phyloP scores from a whole-genome alignment of 2,888 invertebrate genomes.

The Amphimallon solstitiale region DNA sequence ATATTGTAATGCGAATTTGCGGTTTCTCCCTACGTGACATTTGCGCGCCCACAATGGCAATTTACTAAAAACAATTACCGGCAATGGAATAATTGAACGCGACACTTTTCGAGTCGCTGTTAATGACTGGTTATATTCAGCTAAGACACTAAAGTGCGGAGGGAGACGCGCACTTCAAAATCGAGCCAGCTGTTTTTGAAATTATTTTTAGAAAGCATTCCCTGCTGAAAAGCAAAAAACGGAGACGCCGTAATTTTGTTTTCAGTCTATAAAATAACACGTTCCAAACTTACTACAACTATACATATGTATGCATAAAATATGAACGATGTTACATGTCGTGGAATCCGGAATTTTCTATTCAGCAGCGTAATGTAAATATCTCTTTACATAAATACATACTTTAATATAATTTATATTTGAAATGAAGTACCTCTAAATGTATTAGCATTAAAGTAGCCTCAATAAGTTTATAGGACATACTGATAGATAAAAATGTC shows the following conservation, averaged over 20 bases:
- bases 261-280: background rate
- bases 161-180: conserved; percentile 15
- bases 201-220: conserved; percentile 31
- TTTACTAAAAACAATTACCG: conserved; percentile 24
- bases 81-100: conserved; percentile 13
- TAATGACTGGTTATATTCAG: conserved; percentile 17
- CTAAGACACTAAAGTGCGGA: conserved; percentile 3
- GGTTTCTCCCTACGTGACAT: conserved; percentile 75
- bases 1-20: conserved; percentile 75
- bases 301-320: too few species aligned
- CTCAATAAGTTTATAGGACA: too few species aligned
- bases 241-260: conserved; percentile 11
- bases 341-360: too few species aligned
- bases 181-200: conserved; percentile 24
- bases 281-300: too few species aligned
- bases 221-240: conserved; percentile 18
- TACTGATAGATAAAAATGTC: too few species aligned
- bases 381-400: too few species aligned
- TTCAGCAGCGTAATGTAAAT: too few species aligned
- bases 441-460: too few species aligned
- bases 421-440: too few species aligned
- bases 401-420: too few species aligned
- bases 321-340: too few species aligned
- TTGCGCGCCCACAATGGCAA: conserved; percentile 39
- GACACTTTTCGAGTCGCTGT: conserved; percentile 12